Evolutionary conservation across 2,888 invertebrate species (phyloP).

Genomic region (Spilarctia lutea): DNA sequence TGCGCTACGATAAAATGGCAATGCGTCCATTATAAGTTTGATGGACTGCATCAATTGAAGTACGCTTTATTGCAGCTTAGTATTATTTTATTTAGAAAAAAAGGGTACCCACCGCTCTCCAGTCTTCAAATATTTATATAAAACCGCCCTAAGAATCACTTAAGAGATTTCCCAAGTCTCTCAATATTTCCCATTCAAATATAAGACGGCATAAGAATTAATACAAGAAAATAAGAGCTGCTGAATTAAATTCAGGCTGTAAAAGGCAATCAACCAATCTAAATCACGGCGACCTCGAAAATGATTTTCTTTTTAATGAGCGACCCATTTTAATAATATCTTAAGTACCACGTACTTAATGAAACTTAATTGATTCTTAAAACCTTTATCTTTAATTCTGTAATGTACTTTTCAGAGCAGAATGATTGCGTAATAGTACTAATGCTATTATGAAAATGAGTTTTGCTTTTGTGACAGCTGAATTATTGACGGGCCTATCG

Average conservation of each 20-base stretch:
- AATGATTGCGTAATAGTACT: slow-evolving; percentile 1
- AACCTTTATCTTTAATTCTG: slow-evolving; percentile 6
- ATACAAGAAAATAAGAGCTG: not conserved
- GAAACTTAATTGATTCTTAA: slow-evolving; percentile 8
- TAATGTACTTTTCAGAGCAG: slow-evolving; percentile 10
- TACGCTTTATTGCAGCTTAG: no score
- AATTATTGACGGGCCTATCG: not conserved
- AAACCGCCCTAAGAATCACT: not conserved
- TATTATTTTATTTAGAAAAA: no score
- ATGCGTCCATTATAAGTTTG: no score
- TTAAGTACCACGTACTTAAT: slow-evolving; percentile 5
- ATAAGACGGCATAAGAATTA: not conserved
- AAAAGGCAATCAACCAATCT: not conserved
- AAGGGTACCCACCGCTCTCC: no score
- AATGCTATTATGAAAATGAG: not conserved
- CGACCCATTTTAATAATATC: slow-evolving; percentile 7
- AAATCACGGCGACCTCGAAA: slow-evolving; percentile 1
- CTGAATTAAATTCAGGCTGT: not conserved
- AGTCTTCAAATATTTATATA: not conserved
- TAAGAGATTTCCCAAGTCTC: not conserved
- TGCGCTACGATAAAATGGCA: no score
- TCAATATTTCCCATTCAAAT: not conserved
- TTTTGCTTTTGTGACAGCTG: not conserved
- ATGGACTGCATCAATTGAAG: no score
- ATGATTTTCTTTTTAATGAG: slow-evolving; percentile 13